Evolutionary conservation across 2,888 invertebrate species (phyloP).

Genomic region (Dendrolimus pini): DNA sequence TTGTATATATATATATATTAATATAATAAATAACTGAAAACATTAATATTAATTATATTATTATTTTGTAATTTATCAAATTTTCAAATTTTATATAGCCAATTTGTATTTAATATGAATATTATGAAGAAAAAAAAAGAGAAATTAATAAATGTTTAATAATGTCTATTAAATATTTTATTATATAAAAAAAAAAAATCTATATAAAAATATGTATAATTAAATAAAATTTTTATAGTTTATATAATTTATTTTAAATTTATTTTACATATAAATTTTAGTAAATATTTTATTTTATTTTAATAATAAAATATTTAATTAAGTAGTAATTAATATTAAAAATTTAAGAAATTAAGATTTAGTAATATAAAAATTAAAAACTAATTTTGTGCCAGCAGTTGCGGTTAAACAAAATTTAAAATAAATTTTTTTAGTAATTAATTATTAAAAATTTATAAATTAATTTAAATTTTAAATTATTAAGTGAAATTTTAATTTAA

Average conservation of each 20-base stretch:
- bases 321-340: constrained; percentile 69
- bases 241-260: constrained; percentile 62
- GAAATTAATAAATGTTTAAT: constrained; percentile 17
- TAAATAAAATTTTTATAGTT: constrained; percentile 68
- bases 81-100: constrained; percentile 5
- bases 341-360: constrained; percentile 79
- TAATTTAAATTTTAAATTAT: constrained; percentile 60
- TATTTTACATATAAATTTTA: constrained; percentile 77
- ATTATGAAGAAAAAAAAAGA: constrained; percentile 7
- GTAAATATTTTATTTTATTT: constrained; percentile 52
- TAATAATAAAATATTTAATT: constrained; percentile 39
- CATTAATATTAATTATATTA: constrained; percentile 4
- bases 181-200: constrained; percentile 46
- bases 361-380: constrained; percentile 76
- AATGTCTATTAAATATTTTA: constrained; percentile 10
- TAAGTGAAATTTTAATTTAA: constrained; percentile 78
- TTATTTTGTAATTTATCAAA: constrained; percentile 6
- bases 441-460: constrained; percentile 66
- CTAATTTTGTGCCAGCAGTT: constrained; percentile 83
- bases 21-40: constrained; percentile 9
- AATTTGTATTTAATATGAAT: constrained; percentile 16
- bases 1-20: constrained; percentile 16
- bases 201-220: constrained; percentile 28
- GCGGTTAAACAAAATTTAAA: constrained; percentile 81
- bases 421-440: constrained; percentile 70